Evolutionary conservation across 2,113 vertebrate species (phyloP), one percentile per base, ranked within the genome.

Genomic region (Ceyx melanurus): DNA sequence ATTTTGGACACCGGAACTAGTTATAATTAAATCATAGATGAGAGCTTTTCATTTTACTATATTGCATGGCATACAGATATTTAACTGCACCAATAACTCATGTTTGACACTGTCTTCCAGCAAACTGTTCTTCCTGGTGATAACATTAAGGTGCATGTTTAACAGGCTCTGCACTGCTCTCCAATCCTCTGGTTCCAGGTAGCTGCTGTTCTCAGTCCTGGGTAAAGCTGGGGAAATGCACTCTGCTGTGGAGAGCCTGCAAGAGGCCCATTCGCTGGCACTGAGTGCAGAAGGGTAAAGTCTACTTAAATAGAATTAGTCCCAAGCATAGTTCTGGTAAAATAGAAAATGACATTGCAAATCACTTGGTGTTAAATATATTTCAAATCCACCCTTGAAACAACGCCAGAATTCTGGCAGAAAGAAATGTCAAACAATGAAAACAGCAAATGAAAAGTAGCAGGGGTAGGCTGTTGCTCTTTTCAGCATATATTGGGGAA

Each of bases 371-470:
- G 91, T 94, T 93, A 86, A 93, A 90, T 95, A 45, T 90, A 94
- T 90, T 93, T 91, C 85, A 85, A 94, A 92, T 93, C 78, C 79
- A 72, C 35, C 45, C 77, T 61, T 95, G 93, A 96, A 95, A 86
- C 72, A 67, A 61, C 31, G 90, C 93, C 94, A 96, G 88, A 93
- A 78, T 88, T 73, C 45, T 86, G 80, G 76, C 93, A 96, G 80
- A 88, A 88, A 90, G 93, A 95, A 87, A 73, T 81, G 92, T 88
- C 80, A 90, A 94, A 95, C 90, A 95, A 93, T 90, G 88, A 93
- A 91, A 93, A 86, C 45, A 92, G 73, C 92, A 90, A 91, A 87
- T 88, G 89, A 89, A 71, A 86, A 94, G 90, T 88, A 91, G 76
- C 93, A 94, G 90, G 90, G 72, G 7, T 71, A 94, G 60, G 56